Conservation (phyloP, 2,888 invertebrate genomes). For the Callyntrura guangdongensis region DNA sequence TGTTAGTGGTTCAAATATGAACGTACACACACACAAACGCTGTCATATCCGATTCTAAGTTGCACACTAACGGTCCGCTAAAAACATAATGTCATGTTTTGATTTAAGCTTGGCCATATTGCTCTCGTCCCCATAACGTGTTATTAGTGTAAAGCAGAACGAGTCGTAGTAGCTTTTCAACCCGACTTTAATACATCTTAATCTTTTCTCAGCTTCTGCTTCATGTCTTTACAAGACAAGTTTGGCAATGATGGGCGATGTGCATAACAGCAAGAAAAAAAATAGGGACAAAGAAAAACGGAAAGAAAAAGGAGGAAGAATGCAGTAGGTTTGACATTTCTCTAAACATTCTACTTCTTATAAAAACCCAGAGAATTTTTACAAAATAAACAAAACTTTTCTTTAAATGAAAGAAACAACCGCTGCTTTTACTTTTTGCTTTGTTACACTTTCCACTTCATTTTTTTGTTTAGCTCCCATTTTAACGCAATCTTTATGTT, state of each 20-base stretch:
- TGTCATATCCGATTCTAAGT: slow-evolving; percentile 42
- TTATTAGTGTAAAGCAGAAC: slow-evolving; percentile 51
- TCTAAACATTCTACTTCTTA: background rate
- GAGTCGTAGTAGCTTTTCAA: slow-evolving; percentile 21
- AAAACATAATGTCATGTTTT: slow-evolving; percentile 64
- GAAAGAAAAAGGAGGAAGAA: background rate
- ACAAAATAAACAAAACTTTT: background rate
- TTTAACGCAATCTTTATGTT: background rate
- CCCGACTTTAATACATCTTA: slow-evolving; percentile 33
- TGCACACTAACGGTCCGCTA: background rate
- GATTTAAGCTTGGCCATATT: slow-evolving; percentile 70
- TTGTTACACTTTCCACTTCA: background rate
- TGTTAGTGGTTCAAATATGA: background rate
- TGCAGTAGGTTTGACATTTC: slow-evolving; percentile 21
- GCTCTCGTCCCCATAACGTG: background rate
- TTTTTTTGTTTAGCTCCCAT: background rate
- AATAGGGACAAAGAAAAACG: background rate
- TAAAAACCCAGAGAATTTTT: background rate
- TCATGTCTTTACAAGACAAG: slow-evolving; percentile 54
- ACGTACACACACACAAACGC: background rate
- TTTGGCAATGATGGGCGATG: slow-evolving; percentile 9
- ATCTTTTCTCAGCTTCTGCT: slow-evolving; percentile 56
- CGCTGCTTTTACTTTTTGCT: background rate
- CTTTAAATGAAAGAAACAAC: too few relatives aligned
- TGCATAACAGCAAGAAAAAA: background rate